Base-by-base conservation (phyloP, 2,888 invertebrate species). In the Drosophila kuntzei region DNA sequence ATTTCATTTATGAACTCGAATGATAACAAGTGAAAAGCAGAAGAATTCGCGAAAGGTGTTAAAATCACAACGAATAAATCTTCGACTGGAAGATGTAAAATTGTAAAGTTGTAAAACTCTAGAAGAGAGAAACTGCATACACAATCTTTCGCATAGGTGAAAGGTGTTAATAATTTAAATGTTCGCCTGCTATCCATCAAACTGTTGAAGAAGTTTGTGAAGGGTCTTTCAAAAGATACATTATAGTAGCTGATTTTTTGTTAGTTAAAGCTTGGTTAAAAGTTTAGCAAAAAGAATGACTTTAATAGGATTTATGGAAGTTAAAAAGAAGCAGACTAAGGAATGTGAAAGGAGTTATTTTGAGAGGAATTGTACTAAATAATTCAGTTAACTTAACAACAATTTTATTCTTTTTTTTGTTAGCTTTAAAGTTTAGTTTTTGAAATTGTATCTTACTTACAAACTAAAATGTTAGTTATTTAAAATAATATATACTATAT, bases 101-200 rank as follows among this genome's bases (percentile, higher is more conserved):
- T 32, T 55, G 50, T 46, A 39, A 69, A 49, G 6, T 9, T 46
- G 50, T 49, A 51, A 50, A 51, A 20, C 25, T 46, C 44, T 37
- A 51, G 32, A n/a, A 22, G 14, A 18, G 18, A 62, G 79, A 78
- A 78, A 77, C 47, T 53, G 25, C 14, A 60, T 29, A 39, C 9
- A 27, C 4, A 11, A 27, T 44, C 18, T 29, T 41, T 41, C 14
- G 22, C 29, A 39, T 12, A 16, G 51, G 75, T 68, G 75, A 75
- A 75, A 75, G 75, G 75, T 75, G 79, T 37, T 51, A 75, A 67
- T 49, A 60, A 7, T 41, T 22, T 14, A 43, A 41, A 18, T 44
- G 18, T 20, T 41, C 37, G 20, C n/a, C 41, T 12, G 41, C 29
- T 46, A 16, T 34, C 12, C 50, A 27, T 51, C 34, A 14, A 49